Conservation (phyloP, 2,888 invertebrate species). For the Griposia aprilina region DNA sequence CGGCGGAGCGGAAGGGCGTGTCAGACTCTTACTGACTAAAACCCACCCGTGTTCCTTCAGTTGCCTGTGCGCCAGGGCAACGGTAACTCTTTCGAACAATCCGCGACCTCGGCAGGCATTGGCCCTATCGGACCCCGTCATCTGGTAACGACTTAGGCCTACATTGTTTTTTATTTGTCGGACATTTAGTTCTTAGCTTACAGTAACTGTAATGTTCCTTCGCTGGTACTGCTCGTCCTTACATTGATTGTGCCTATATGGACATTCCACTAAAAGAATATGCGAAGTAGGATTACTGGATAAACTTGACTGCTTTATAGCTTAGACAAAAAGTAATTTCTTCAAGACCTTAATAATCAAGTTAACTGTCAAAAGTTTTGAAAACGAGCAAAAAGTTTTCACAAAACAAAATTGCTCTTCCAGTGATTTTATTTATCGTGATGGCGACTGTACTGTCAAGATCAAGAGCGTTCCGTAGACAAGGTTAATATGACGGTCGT, state of each 20-base stretch:
- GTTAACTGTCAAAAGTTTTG: background rate
- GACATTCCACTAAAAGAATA: background rate
- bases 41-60: too few relatives aligned
- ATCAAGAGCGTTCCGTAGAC: slow-evolving; percentile 81
- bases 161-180: background rate
- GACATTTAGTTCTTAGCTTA: background rate
- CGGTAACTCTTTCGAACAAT: too few relatives aligned
- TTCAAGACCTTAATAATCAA: background rate
- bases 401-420: slow-evolving; percentile 57
- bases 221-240: background rate
- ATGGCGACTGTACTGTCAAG: slow-evolving; percentile 73
- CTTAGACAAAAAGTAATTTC: background rate
- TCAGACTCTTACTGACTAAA: too few relatives aligned
- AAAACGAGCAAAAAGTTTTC: slow-evolving; percentile 3
- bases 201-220: background rate
- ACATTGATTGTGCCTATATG: background rate
- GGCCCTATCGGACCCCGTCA: too few relatives aligned
- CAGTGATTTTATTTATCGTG: slow-evolving; percentile 63
- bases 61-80: too few relatives aligned
- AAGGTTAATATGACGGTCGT: slow-evolving; percentile 80
- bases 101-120: too few relatives aligned
- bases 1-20: too few relatives aligned
- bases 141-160: background rate
- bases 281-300: background rate
- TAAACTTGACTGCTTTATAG: background rate